Percentiles rank a stretch among this genome's conserved stretches.
phyloP scores from a whole-genome alignment of 2,113 vertebrate species.

The Cricetomys ansorgei region DNA sequence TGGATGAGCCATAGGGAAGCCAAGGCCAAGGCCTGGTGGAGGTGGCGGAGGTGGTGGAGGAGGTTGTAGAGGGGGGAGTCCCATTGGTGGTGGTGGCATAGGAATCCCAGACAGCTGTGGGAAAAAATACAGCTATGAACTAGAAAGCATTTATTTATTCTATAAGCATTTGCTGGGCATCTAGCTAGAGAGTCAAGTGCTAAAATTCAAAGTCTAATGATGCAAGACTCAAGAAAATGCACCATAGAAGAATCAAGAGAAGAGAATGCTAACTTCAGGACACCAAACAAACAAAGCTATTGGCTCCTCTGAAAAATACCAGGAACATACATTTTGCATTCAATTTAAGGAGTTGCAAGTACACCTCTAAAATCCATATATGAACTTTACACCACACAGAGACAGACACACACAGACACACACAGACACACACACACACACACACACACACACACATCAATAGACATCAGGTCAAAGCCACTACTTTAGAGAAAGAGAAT shows the following conservation, averaged over 20 bases:
- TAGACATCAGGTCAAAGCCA: background rate
- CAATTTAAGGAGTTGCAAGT: background rate
- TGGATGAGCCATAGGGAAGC: slow-evolving; percentile 89
- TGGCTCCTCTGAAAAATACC: background rate
- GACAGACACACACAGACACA: too few relatives aligned
- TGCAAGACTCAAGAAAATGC: background rate
- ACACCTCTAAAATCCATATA: background rate
- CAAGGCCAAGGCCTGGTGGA: slow-evolving; percentile 90
- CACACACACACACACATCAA: background rate
- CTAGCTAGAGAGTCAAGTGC: slow-evolving; percentile 11
- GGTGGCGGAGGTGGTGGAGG: slow-evolving; percentile 86
- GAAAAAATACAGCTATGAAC: slow-evolving; percentile 81
- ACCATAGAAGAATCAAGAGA: background rate
- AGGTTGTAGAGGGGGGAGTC: slow-evolving; percentile 87
- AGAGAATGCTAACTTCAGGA: background rate
- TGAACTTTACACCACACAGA: background rate
- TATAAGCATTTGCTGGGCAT: background rate
- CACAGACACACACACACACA: background rate
- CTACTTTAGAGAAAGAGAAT: background rate
- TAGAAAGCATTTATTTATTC: background rate
- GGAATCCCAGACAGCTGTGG: slow-evolving; percentile 83
- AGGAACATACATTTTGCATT: background rate
- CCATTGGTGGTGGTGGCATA: slow-evolving; percentile 83
- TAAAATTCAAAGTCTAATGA: slow-evolving; percentile 13
- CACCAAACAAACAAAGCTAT: background rate